Conservation (phyloP, 2,888 invertebrate genomes). For the Orchesella flavescens region DNA sequence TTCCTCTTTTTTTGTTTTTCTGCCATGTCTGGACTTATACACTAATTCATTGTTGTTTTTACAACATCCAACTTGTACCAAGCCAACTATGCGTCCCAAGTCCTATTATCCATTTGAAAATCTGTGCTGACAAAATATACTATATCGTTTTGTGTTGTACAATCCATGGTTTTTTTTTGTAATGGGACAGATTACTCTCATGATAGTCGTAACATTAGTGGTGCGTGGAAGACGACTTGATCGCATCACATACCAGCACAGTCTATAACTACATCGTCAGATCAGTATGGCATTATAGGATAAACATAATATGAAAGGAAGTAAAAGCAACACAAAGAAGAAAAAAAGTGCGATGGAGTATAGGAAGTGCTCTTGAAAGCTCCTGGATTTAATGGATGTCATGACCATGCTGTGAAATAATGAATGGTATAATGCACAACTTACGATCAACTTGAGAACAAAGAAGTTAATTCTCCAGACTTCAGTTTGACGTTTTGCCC, state of each 20-base stretch:
- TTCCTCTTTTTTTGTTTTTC: constrained; percentile 34
- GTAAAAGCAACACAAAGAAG: background rate
- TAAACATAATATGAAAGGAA: background rate
- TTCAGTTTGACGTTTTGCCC: too few species aligned
- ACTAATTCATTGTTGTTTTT: background rate
- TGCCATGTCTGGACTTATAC: background rate
- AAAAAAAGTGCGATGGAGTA: background rate
- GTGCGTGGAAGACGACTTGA: constrained; percentile 41
- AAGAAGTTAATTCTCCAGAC: background rate
- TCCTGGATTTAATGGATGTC: constrained; percentile 50
- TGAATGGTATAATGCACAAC: constrained; percentile 45
- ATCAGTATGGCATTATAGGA: background rate
- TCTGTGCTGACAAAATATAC: too few species aligned
- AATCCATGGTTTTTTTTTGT: constrained; percentile 53
- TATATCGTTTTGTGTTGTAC: background rate
- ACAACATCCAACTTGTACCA: background rate
- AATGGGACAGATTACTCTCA: constrained; percentile 62
- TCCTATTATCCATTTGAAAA: too few species aligned
- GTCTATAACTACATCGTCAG: constrained; percentile 1
- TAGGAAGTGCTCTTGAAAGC: constrained; percentile 50
- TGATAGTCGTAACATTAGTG: constrained; percentile 60
- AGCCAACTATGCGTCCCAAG: background rate
- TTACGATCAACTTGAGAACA: background rate
- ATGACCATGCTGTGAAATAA: constrained; percentile 28
- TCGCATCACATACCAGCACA: constrained; percentile 31